These are phyloP conservation scores for Cyprinus carpio DNA, from an alignment of 2,113 vertebrate species.

Conservation along the genomic window DNA sequence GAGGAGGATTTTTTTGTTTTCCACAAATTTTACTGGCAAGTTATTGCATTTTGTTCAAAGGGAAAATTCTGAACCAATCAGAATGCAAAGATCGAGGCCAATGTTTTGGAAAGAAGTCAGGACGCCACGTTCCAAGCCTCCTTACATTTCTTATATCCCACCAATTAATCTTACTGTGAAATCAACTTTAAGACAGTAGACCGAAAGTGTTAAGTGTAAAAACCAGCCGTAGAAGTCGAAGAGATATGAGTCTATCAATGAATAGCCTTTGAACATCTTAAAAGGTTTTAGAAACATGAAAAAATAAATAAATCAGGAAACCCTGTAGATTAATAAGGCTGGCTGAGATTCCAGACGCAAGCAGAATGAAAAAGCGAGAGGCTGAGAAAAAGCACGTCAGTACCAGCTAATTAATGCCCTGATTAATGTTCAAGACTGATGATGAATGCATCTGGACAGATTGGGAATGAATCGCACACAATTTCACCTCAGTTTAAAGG, in stretches of 20 bases:
- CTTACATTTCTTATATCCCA: not conserved
- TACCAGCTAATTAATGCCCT: conserved; percentile 34
- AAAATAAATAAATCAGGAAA: conserved; percentile 53
- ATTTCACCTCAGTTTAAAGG: conserved; percentile 22
- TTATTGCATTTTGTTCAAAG: conserved; percentile 2
- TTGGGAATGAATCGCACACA: conserved; percentile 9
- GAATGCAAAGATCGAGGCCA: not conserved
- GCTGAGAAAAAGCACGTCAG: conserved; percentile 12
- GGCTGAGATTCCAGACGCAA: conserved; percentile 30
- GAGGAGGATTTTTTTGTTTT: not conserved
- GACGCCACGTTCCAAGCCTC: not conserved
- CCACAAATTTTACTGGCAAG: not conserved
- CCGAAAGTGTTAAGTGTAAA: conserved; percentile 40
- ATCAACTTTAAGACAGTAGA: conserved; percentile 35
- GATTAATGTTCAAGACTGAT: conserved; percentile 38
- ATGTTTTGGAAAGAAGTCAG: conserved; percentile 7
- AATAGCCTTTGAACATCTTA: conserved; percentile 39
- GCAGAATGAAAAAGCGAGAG: conserved; percentile 33
- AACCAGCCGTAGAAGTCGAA: conserved; percentile 20
- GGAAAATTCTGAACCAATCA: conserved; percentile 1
- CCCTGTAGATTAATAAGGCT: conserved; percentile 42
- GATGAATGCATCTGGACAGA: conserved; percentile 36
- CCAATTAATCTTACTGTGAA: conserved; percentile 38
- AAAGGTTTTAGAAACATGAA: conserved; percentile 49
- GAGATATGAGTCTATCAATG: conserved; percentile 24